phyloP scores from a whole-genome alignment of 1,140 invertebrate species.

The Dendrolimus punctatus region DNA sequence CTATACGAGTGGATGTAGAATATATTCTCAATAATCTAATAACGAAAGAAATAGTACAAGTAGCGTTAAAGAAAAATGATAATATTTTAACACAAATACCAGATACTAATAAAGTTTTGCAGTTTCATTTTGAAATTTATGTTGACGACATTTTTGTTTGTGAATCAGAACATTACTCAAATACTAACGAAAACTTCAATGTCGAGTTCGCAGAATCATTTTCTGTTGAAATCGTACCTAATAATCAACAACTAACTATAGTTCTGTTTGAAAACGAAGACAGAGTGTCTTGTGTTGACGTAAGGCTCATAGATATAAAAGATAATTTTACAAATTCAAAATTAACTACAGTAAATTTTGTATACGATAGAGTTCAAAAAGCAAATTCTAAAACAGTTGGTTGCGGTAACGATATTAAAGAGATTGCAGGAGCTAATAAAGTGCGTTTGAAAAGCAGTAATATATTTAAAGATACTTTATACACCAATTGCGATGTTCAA shows the following conservation, averaged over 20 bases:
- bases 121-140: slow-evolving; percentile 40
- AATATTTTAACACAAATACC: slow-evolving; percentile 17
- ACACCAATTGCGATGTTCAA: slow-evolving; percentile 32
- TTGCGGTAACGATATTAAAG: slow-evolving; percentile 46
- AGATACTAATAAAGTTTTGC: slow-evolving; percentile 14
- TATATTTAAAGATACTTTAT: slow-evolving; percentile 44
- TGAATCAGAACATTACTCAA: slow-evolving; percentile 33
- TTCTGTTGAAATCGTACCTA: slow-evolving; percentile 49
- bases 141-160: slow-evolving; percentile 57
- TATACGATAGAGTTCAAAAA: slow-evolving; percentile 24
- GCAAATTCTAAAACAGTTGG: slow-evolving; percentile 37
- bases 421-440: slow-evolving; percentile 39
- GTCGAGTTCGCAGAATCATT: slow-evolving; percentile 39
- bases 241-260: slow-evolving; percentile 33
- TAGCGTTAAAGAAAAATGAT: slow-evolving; percentile 30
- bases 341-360: slow-evolving; percentile 22
- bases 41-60: slow-evolving; percentile 24
- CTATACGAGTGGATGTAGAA: slow-evolving; percentile 40
- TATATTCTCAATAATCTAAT: slow-evolving; percentile 30
- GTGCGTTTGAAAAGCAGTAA: slow-evolving; percentile 48
- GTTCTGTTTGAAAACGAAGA: slow-evolving; percentile 42
- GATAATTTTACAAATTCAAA: slow-evolving; percentile 19
- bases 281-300: slow-evolving; percentile 25
- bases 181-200: slow-evolving; percentile 15
- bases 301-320: slow-evolving; percentile 31